Evolutionary conservation across 2,113 vertebrate genomes (phyloP).

Genomic region (Urocolius indicus): DNA sequence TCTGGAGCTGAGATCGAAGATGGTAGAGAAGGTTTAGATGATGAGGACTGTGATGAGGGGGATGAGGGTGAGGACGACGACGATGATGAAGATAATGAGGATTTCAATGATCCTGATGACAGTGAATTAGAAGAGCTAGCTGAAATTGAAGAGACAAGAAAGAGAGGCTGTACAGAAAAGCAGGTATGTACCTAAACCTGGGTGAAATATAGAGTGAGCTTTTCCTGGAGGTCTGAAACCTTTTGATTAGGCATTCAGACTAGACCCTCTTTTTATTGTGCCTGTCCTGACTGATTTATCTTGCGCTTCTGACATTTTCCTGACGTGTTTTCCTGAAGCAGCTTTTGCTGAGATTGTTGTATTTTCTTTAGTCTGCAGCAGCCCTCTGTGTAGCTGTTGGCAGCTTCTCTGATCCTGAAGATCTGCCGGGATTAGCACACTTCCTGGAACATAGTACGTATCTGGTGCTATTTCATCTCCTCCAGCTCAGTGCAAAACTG

Average conservation of each 20-base stretch:
- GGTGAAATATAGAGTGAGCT: background rate
- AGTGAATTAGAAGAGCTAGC: slow-evolving; percentile 80
- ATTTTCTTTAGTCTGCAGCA: slow-evolving; percentile 88
- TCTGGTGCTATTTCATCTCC: background rate
- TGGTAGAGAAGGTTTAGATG: slow-evolving; percentile 82
- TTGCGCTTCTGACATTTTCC: background rate
- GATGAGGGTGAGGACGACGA: slow-evolving; percentile 78
- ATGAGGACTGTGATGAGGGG: slow-evolving; percentile 81
- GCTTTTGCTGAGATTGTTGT: slow-evolving; percentile 51
- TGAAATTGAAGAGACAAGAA: slow-evolving; percentile 78
- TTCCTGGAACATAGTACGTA: slow-evolving; percentile 98
- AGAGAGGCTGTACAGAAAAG: slow-evolving; percentile 86
- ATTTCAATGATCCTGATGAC: slow-evolving; percentile 75
- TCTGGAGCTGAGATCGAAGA: slow-evolving; percentile 86
- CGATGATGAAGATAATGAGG: slow-evolving; percentile 79
- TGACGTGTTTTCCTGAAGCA: slow-evolving; percentile 18
- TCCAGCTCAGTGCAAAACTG: background rate
- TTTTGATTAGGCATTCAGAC: background rate
- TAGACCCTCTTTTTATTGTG: background rate
- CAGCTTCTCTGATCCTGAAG: slow-evolving; percentile 95
- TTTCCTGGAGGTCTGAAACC: background rate
- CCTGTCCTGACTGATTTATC: background rate
- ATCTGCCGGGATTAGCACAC: slow-evolving; percentile 95
- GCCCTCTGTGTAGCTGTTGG: slow-evolving; percentile 93
- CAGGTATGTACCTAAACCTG: slow-evolving; percentile 80